Percentiles rank a stretch among this genome's conserved stretches.
These are phyloP conservation scores for Saimiri boliviensis DNA, from an alignment of 2,113 vertebrate genomes.

Conservation along the genomic window DNA sequence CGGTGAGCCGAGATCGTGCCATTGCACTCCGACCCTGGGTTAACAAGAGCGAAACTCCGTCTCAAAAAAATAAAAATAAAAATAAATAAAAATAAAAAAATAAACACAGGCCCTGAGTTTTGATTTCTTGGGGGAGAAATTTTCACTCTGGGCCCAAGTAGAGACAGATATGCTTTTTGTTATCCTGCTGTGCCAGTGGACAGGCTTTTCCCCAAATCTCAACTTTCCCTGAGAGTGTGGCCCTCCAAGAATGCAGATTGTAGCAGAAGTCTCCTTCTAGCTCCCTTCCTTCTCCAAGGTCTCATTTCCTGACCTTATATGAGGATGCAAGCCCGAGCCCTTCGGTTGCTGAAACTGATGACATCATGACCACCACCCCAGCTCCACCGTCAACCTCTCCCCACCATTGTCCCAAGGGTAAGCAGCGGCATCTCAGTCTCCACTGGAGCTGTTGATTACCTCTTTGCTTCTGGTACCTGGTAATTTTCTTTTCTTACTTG, in stretches of 20 bases:
- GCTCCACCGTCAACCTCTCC: neutral
- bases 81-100: no score
- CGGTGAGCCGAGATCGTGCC: no score
- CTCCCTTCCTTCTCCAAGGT: neutral
- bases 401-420: no score
- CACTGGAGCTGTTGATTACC: neutral
- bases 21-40: no score
- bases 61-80: no score
- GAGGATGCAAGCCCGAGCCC: neutral
- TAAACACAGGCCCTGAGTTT: neutral
- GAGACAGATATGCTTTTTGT: neutral
- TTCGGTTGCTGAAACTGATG: neutral
- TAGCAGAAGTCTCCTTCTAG: neutral
- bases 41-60: no score
- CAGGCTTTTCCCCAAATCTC: neutral
- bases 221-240: neutral
- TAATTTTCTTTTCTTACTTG: neutral
- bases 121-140: neutral
- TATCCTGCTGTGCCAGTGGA: neutral
- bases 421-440: neutral
- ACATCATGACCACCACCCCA: accelerated
- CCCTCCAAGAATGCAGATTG: neutral
- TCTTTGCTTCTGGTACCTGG: neutral
- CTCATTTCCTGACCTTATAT: neutral
- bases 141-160: neutral